Conservation (phyloP, 2,113 vertebrate species). For the Nibea albiflora region DNA sequence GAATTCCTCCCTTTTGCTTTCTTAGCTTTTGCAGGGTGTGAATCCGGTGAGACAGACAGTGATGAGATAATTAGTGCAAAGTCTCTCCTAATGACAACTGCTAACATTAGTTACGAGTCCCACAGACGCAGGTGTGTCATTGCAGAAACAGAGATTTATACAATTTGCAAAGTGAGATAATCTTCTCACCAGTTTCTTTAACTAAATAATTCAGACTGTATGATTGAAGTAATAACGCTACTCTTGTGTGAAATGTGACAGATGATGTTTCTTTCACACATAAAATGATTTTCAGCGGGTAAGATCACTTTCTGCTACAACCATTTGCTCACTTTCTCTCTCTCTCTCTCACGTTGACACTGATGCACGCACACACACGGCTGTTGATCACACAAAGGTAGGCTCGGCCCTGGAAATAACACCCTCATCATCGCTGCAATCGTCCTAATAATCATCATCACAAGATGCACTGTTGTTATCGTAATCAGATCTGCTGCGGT, state of each 20-base stretch:
- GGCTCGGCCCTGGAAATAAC: constrained; percentile 62
- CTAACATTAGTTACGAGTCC: constrained; percentile 66
- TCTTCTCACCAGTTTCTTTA: constrained; percentile 39
- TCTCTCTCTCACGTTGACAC: neutral
- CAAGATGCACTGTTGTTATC: constrained; percentile 65
- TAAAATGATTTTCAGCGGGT: constrained; percentile 53
- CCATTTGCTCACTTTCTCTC: constrained; percentile 36
- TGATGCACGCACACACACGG: constrained; percentile 23
- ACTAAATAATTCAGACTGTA: constrained; percentile 50
- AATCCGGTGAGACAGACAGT: constrained; percentile 60
- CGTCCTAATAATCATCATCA: constrained; percentile 77
- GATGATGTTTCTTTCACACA: constrained; percentile 59
- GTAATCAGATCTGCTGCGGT: constrained; percentile 74
- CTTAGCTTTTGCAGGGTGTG: constrained; percentile 37
- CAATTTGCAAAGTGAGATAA: constrained; percentile 53
- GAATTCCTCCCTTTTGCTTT: constrained; percentile 45
- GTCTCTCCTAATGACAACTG: constrained; percentile 69
- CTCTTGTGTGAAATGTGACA: constrained; percentile 56
- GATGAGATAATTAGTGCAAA: constrained; percentile 73
- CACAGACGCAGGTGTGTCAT: constrained; percentile 61
- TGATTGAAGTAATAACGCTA: constrained; percentile 31
- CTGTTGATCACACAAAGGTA: constrained; percentile 59
- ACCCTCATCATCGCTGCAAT: constrained; percentile 61
- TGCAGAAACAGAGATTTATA: constrained; percentile 38
- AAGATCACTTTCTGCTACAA: constrained; percentile 35